Conservation (phyloP, 2,888 invertebrate species). For the Aphodius sticticus region DNA sequence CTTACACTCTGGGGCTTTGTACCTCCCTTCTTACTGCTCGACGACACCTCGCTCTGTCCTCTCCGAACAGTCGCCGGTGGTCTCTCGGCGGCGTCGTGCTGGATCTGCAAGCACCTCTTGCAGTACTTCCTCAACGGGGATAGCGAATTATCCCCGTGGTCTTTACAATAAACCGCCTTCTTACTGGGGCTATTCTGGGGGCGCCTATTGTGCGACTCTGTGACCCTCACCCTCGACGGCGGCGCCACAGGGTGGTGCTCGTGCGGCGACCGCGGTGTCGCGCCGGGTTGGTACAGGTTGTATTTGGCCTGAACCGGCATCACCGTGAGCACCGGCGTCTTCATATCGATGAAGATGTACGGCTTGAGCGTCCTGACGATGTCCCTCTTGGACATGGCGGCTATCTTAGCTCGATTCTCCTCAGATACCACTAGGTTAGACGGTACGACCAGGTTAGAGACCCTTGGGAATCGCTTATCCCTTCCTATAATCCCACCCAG, state of each 20-base stretch:
- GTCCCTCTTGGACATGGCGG: constrained; percentile 35
- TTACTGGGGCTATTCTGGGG: background rate
- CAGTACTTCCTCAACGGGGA: constrained; percentile 8
- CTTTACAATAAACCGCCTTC: constrained; percentile 22
- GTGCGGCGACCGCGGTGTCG: background rate
- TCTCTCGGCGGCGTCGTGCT: background rate
- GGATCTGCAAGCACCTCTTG: constrained; percentile 18
- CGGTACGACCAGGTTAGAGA: background rate
- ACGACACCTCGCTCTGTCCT: background rate
- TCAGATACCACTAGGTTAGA: background rate
- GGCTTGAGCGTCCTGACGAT: constrained; percentile 31
- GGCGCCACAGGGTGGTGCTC: background rate
- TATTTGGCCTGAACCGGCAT: constrained; percentile 34
- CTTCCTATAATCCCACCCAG: background rate
- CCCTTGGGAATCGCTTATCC: constrained; percentile 10
- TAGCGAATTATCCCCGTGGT: constrained; percentile 31
- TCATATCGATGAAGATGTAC: constrained; percentile 34
- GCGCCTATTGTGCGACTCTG: background rate
- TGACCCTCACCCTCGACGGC: background rate
- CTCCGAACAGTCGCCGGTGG: background rate
- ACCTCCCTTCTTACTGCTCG: background rate
- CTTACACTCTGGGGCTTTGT: background rate
- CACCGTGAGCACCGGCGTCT: constrained; percentile 27
- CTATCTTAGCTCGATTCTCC: constrained; percentile 43
- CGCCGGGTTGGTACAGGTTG: constrained; percentile 22